Percentiles rank a stretch among this genome's conserved stretches.
Conservation (phyloP, 2,888 invertebrate genomes). For the Galeruca laticollis region DNA sequence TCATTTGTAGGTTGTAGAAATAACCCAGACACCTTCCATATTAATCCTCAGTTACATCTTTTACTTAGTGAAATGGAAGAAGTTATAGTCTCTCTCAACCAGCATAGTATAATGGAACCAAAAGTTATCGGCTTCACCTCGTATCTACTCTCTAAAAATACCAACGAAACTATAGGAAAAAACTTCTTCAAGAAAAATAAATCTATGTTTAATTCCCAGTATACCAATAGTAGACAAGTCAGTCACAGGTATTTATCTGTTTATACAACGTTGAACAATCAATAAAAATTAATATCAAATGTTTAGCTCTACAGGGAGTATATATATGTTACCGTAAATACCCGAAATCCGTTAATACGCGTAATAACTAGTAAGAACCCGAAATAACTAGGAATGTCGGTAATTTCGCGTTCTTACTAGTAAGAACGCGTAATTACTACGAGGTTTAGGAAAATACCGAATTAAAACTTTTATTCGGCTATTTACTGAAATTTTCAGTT, state of each 20-base stretch:
- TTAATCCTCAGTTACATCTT: constrained; percentile 90
- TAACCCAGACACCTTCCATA: constrained; percentile 91
- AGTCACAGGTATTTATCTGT: constrained; percentile 53
- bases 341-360: too few species aligned
- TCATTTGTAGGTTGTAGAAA: constrained; percentile 79
- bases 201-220: constrained; percentile 89
- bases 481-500: too few species aligned
- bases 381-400: too few species aligned
- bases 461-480: too few species aligned
- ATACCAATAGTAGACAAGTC: constrained; percentile 92
- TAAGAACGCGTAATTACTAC: too few species aligned
- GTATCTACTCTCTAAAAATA: constrained; percentile 79
- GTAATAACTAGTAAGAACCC: too few species aligned
- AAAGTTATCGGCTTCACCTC: constrained; percentile 94
- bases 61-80: constrained; percentile 84
- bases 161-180: constrained; percentile 81
- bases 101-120: constrained; percentile 92
- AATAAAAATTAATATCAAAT: too few species aligned
- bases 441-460: too few species aligned
- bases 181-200: constrained; percentile 87
- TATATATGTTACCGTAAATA: too few species aligned
- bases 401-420: too few species aligned
- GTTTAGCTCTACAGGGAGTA: too few species aligned
- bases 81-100: constrained; percentile 87
- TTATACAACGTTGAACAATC: too few species aligned